These are phyloP conservation scores for Cremastobaeus sp. DNA, from an alignment of 2,888 invertebrate species.

Conservation along the genomic window DNA sequence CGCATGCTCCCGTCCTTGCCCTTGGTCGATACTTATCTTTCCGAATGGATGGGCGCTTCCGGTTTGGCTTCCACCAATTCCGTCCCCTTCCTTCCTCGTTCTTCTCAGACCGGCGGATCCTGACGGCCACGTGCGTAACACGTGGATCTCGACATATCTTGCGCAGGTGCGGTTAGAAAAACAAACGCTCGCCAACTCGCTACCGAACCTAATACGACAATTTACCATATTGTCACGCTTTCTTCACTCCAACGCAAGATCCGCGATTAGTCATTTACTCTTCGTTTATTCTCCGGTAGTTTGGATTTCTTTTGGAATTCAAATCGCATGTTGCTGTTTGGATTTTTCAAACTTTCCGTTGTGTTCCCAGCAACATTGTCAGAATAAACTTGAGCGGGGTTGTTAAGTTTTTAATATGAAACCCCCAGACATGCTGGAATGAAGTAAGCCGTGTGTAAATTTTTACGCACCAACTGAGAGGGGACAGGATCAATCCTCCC, in stretches of 20 bases:
- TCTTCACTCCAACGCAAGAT: slow-evolving; percentile 30
- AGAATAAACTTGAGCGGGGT: too few relatives aligned
- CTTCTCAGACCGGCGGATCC: slow-evolving; percentile 54
- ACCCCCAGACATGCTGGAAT: background rate
- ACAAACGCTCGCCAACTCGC: slow-evolving; percentile 47
- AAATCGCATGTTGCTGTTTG: too few relatives aligned
- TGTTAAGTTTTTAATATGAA: too few relatives aligned
- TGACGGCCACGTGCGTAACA: slow-evolving; percentile 70
- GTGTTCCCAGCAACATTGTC: too few relatives aligned
- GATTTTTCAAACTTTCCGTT: too few relatives aligned
- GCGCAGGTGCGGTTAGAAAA: slow-evolving; percentile 68
- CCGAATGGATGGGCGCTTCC: slow-evolving; percentile 59
- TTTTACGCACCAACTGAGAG: slow-evolving; percentile 26
- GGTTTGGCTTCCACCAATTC: slow-evolving; percentile 54
- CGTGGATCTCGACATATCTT: slow-evolving; percentile 64
- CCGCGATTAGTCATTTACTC: slow-evolving; percentile 17
- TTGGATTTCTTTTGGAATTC: too few relatives aligned
- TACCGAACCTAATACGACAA: slow-evolving; percentile 31
- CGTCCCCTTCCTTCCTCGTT: slow-evolving; percentile 42
- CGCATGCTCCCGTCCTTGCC: slow-evolving; percentile 74
- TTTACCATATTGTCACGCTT: slow-evolving; percentile 64
- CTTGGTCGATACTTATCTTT: slow-evolving; percentile 75
- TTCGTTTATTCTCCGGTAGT: too few relatives aligned
- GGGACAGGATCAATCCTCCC: slow-evolving; percentile 41
- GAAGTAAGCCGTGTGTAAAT: slow-evolving; percentile 19